phyloP scores from a whole-genome alignment of 2,113 vertebrate species.

The Pelvicachromis taeniatus region DNA sequence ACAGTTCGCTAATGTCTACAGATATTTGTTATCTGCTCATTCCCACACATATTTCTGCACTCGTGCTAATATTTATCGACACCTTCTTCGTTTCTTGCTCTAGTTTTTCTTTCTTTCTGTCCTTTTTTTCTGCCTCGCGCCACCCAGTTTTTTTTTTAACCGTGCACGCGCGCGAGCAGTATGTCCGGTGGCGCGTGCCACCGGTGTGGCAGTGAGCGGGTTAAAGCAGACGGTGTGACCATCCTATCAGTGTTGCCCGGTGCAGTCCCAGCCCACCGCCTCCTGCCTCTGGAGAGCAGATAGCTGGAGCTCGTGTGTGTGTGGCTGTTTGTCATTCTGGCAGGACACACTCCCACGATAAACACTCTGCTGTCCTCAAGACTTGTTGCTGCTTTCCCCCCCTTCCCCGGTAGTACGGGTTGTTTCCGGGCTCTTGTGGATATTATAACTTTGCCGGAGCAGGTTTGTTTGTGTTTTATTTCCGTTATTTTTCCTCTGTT shows the following conservation, averaged over 20 bases:
- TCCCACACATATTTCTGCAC: too few species aligned
- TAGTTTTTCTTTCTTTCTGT: too few species aligned
- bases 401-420: neutral
- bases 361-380: conserved; percentile 1
- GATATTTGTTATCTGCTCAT: neutral
- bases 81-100: too few species aligned
- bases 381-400: neutral
- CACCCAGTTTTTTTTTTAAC: neutral
- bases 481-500: neutral
- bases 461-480: neutral
- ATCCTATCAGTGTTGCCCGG: conserved; percentile 52
- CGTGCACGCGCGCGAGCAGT: neutral
- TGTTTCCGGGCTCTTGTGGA: neutral
- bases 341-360: conserved; percentile 41
- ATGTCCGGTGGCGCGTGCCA: neutral
- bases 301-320: neutral
- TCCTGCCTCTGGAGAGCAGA: neutral
- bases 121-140: too few species aligned
- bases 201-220: conserved; percentile 49
- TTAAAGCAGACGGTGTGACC: conserved; percentile 40
- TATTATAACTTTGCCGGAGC: neutral
- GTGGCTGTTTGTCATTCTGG: conserved; percentile 38
- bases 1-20: too few species aligned
- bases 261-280: conserved; percentile 48
- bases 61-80: too few species aligned